Base-by-base conservation (phyloP, 2,113 vertebrate species). In the Phycodurus eques region DNA sequence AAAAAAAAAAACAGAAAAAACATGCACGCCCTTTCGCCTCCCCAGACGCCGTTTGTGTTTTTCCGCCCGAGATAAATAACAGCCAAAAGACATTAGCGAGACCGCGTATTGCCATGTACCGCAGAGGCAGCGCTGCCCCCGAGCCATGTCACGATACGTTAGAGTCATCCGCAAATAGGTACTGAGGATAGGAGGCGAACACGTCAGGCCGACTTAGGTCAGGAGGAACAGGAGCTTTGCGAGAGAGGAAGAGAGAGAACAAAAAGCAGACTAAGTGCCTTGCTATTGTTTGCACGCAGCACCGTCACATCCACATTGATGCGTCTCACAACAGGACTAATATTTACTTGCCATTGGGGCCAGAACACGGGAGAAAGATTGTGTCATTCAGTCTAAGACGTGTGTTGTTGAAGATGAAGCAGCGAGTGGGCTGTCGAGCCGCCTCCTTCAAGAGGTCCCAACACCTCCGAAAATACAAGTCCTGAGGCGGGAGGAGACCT, bases 121-220 rank as follows among this genome's bases (percentile, higher is more conserved):
- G 74, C 76, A 53, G 80, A 91, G 83, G 86, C 90, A 88, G 82
- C 71, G 85, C 85, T 85, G 90, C 87, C 86, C 74, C 80, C 80
- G 15, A 88, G 90, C 85, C 79, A 86, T 85, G 91, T 92, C 91
- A 88, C 73, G 82, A 81, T 84, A 82, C 87, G 84, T 91, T 92
- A 91, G 77, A 84, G 74, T 89, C 90, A 88, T 88, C 83, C 84
- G 77, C 82, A 90, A 90, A 91, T 90, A 90, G 91, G 89, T 89
- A 83, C 76, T 54, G 85, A 82, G 78, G 82, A 89, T 82, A 73
- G 75, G 88, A 90, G 88, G 86, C 79, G 88, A 90, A 88, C 81
- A 80, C 87, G 91, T 91, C 91, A 87, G 74, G 82, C 83, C 68
- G 74, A 85, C 84, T 90, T 82, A 90, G 88, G 88, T 88, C 85